Evolutionary conservation across 2,113 vertebrate species (phyloP), one percentile per base, ranked within the genome.

Genomic region (Cnemophilus loriae): DNA sequence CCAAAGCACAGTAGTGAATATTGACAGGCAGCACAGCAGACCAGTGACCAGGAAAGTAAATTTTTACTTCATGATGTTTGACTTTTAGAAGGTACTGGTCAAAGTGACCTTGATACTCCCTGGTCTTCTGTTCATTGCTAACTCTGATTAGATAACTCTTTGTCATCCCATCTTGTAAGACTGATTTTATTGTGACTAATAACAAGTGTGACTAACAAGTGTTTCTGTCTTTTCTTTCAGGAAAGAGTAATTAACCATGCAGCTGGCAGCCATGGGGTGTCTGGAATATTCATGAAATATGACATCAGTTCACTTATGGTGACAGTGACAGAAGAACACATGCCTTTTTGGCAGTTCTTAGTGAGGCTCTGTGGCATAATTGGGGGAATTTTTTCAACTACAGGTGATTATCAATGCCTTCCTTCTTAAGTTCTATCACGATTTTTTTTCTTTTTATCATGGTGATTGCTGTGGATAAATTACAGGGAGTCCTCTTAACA

Each of bases 201-300:
- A 39, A 71, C 11, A 32, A 85, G 35, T 60, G 33, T 60, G 46
- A 15, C 22, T 90, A 80, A 93, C 11, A 21, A 57, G 53, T 47
- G 32, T 64, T 68, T 74, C 37, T 92, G 65, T 90, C 26, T 89
- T 49, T 32, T 79, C 68, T 95, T 91, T 67, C 93, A 99, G 99
- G 99, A 99, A 84, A 98, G 99, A 47, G 98, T 98, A 49, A 99
- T 99, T 92, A 99, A 99, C 97, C 99, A 99, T 30, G 99, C 99
- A 76, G 98, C 98, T 44, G 99, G 99, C 96, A 99, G 99, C 96
- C 99, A 99, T 12, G 99, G 99, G 4, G 99, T 99, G 74, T 99
- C 99, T 10, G 99, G 99, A 93, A 99, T 99, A 98, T 99, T 99
- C 92, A 99, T 99, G 99, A 99, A 99, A 76, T 99, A 99, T 0